A percentile compares a stretch with the other conserved stretches of the same genome.
Conservation (phyloP, 2,888 invertebrate species). For the Nemurella pictetii region DNA sequence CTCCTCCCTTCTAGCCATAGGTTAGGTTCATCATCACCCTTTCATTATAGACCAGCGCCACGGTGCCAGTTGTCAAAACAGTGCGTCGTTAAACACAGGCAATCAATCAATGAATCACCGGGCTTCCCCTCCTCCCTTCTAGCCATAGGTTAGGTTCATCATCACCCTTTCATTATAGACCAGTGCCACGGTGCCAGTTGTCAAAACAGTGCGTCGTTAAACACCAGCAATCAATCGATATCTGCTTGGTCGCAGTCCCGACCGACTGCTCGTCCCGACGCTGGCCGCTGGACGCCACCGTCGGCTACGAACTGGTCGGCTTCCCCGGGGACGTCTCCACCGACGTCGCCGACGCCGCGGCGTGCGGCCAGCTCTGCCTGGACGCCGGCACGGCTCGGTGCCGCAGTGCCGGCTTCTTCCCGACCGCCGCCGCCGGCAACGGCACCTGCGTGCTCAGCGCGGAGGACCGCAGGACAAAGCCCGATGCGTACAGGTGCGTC, state of each 20-base stretch:
- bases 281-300: conserved; percentile 77
- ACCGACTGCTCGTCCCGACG: conserved; percentile 61
- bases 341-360: conserved; percentile 62
- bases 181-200: no score
- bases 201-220: not conserved
- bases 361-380: conserved; percentile 69
- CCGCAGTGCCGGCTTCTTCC: conserved; percentile 59
- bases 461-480: conserved; percentile 73
- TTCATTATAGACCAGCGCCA: no score
- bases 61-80: no score
- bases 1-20: no score
- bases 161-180: no score
- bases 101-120: no score
- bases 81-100: no score
- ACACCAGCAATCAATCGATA: conserved; percentile 30
- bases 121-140: not conserved
- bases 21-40: no score
- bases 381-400: conserved; percentile 59
- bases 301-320: conserved; percentile 73
- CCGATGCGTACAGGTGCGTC: conserved; percentile 68
- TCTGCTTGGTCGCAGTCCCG: conserved; percentile 57
- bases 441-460: conserved; percentile 68
- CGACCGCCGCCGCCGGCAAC: conserved; percentile 33
- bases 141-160: no score
- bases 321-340: conserved; percentile 63